These are phyloP conservation scores for Stylophora pistillata DNA, from an alignment of 64 coral and sea anemone genomes.

Conservation along the genomic window DNA sequence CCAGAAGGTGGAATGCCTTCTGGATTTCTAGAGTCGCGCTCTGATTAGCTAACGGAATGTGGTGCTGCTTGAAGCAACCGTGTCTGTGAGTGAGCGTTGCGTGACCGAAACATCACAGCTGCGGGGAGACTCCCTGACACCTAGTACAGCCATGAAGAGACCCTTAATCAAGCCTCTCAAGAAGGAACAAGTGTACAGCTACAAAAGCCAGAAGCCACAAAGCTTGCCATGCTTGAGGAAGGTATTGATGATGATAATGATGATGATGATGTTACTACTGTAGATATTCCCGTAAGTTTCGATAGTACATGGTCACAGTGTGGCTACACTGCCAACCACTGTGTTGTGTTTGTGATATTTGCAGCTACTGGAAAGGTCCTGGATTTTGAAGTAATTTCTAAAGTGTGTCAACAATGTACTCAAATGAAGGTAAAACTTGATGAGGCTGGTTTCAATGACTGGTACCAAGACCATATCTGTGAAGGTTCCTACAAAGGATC, in stretches of 20 bases:
- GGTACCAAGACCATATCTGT: too few species aligned
- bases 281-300: conserved; percentile 59
- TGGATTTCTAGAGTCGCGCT: too few species aligned
- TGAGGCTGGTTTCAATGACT: neutral
- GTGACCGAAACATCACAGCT: too few species aligned
- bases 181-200: conserved; percentile 2
- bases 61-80: too few species aligned
- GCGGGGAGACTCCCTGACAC: too few species aligned
- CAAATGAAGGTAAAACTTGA: neutral
- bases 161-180: conserved; percentile 11
- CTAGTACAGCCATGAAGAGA: conserved; percentile 20
- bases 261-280: neutral
- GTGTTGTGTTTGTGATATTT: conserved; percentile 60
- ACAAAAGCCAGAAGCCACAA: conserved; percentile 16
- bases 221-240: conserved; percentile 26
- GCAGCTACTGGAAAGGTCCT: conserved; percentile 47
- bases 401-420: neutral
- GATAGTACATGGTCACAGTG: conserved; percentile 65
- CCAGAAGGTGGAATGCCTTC: too few species aligned
- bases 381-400: conserved; percentile 58
- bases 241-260: conserved; percentile 25
- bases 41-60: too few species aligned
- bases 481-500: neutral
- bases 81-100: too few species aligned
- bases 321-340: conserved; percentile 58